Evolutionary conservation across 2,888 invertebrate species (phyloP).

Genomic region (Lithosia quadra): DNA sequence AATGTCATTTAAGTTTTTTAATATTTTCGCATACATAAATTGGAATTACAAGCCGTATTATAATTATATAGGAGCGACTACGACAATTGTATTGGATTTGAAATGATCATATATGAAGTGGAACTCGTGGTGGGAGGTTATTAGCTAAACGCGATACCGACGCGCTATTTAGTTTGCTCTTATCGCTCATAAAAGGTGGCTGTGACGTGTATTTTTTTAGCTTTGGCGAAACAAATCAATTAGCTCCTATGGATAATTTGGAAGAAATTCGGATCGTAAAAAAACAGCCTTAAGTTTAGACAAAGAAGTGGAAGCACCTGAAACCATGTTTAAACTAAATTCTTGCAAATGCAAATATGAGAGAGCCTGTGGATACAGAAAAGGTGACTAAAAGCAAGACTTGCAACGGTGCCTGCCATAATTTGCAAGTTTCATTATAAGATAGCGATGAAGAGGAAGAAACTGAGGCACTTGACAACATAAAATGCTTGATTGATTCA

Average conservation of each 20-base stretch:
- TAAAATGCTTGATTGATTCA: no score
- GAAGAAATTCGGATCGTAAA: no score
- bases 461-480: neutral
- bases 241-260: no score
- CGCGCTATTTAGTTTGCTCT: constrained; percentile 2
- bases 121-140: neutral
- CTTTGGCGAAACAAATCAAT: neutral
- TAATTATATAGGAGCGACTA: no score
- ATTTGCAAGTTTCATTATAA: neutral
- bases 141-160: neutral
- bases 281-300: no score
- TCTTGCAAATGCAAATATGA: neutral
- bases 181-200: neutral
- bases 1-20: no score
- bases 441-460: neutral
- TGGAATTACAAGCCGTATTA: no score
- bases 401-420: neutral
- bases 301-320: no score
- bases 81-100: neutral
- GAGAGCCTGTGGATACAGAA: neutral
- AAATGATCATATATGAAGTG: no score
- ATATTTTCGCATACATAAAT: no score
- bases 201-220: neutral
- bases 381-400: neutral
- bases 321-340: no score